These are phyloP conservation scores for Rhopalosiphum nymphaeae DNA, from an alignment of 2,888 invertebrate species.

Conservation along the genomic window DNA sequence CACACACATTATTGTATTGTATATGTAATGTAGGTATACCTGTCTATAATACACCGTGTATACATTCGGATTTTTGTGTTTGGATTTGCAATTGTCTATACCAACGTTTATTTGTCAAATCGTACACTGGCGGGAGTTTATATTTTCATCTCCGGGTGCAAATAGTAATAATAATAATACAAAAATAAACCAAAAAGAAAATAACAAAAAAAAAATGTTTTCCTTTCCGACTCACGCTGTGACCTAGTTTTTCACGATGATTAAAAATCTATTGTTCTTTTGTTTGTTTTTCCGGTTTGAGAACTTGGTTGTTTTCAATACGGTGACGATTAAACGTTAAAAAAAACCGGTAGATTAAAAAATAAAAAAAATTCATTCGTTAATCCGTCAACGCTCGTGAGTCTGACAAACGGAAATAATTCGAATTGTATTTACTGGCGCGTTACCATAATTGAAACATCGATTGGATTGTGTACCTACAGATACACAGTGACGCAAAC, in stretches of 20 bases:
- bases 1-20: neutral
- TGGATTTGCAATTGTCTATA: neutral
- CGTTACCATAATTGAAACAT: conserved; percentile 23
- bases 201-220: conserved; percentile 21
- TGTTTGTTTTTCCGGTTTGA: conserved; percentile 54
- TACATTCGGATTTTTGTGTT: conserved; percentile 32
- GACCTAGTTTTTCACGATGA: conserved; percentile 55
- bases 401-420: conserved; percentile 27
- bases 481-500: neutral
- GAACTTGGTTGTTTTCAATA: conserved; percentile 49
- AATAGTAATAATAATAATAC: conserved; percentile 38
- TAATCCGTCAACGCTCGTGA: conserved; percentile 33
- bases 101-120: conserved; percentile 22
- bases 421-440: neutral
- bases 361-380: conserved; percentile 65
- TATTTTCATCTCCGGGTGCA: conserved; percentile 1
- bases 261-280: conserved; percentile 63
- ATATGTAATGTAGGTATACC: no score
- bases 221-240: neutral
- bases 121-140: neutral
- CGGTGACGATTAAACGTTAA: conserved; percentile 46
- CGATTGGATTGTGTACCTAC: neutral
- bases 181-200: conserved; percentile 19
- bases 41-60: neutral
- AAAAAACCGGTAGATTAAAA: conserved; percentile 47